Percentiles rank a stretch among this genome's conserved stretches.
Conservation (phyloP, 1,140 invertebrate species). For the Hyles euphorbiae region DNA sequence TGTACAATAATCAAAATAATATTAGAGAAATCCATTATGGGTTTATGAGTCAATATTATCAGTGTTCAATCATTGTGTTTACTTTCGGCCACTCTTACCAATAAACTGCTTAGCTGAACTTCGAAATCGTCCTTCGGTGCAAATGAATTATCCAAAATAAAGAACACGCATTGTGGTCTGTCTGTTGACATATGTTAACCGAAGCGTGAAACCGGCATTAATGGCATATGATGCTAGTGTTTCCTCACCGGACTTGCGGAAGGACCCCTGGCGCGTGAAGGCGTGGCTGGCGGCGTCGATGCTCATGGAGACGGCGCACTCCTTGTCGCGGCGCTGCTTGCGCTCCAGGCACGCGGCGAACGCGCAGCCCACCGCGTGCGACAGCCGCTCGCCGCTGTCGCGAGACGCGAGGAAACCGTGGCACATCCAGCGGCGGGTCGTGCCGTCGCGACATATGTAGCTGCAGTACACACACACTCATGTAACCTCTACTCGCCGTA, state of each 20-base stretch:
- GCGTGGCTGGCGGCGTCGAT: constrained; percentile 96
- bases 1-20: no score
- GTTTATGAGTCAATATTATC: no score
- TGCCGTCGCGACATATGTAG: constrained; percentile 79
- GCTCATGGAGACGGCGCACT: constrained; percentile 95
- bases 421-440: constrained; percentile 96
- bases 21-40: no score
- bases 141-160: no score
- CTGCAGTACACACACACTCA: constrained; percentile 35
- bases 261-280: constrained; percentile 95
- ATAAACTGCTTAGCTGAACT: no score
- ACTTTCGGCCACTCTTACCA: no score
- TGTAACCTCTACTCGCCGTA: no score
- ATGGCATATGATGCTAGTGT: neutral
- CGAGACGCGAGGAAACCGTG: constrained; percentile 98
- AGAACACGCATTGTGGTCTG: no score
- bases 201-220: no score
- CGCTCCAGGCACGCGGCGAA: constrained; percentile 98
- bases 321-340: constrained; percentile 98
- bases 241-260: constrained; percentile 78
- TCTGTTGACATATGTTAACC: no score
- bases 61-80: no score
- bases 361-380: constrained; percentile 99
- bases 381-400: constrained; percentile 97
- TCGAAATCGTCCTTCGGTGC: no score